These are phyloP conservation scores for Pseudonaja textilis DNA, from an alignment of 2,113 vertebrate genomes.

Conservation along the genomic window DNA sequence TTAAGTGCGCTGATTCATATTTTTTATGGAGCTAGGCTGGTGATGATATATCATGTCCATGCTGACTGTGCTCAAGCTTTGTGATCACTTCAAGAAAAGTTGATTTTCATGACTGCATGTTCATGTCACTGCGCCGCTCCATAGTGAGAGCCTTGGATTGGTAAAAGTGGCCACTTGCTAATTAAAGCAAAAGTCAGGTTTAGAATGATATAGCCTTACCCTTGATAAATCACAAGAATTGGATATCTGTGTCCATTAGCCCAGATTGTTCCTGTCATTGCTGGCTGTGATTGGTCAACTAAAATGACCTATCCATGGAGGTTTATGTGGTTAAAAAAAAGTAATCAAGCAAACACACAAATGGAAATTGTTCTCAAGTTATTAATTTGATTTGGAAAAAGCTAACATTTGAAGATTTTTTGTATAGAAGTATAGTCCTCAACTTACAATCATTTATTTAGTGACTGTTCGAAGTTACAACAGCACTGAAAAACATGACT, in stretches of 20 bases:
- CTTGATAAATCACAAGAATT: background rate
- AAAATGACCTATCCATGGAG: background rate
- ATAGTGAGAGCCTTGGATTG: background rate
- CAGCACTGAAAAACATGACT: background rate
- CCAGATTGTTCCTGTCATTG: background rate
- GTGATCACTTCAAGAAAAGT: background rate
- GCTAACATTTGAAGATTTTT: background rate
- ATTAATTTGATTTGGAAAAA: background rate
- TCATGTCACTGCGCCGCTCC: background rate
- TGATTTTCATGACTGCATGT: background rate
- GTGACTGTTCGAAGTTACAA: background rate
- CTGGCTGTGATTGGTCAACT: background rate
- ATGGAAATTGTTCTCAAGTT: background rate
- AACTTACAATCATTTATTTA: background rate
- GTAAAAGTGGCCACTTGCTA: background rate
- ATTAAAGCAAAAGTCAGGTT: background rate
- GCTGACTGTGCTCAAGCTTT: background rate
- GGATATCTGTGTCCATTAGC: background rate
- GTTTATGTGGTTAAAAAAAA: background rate
- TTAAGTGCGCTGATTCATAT: background rate
- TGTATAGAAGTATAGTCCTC: background rate
- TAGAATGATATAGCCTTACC: background rate
- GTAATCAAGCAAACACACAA: background rate
- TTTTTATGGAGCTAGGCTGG: background rate
- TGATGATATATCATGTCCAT: background rate